phyloP scores from a whole-genome alignment of 2,113 vertebrate species.

The Protomyctophum bolini region DNA sequence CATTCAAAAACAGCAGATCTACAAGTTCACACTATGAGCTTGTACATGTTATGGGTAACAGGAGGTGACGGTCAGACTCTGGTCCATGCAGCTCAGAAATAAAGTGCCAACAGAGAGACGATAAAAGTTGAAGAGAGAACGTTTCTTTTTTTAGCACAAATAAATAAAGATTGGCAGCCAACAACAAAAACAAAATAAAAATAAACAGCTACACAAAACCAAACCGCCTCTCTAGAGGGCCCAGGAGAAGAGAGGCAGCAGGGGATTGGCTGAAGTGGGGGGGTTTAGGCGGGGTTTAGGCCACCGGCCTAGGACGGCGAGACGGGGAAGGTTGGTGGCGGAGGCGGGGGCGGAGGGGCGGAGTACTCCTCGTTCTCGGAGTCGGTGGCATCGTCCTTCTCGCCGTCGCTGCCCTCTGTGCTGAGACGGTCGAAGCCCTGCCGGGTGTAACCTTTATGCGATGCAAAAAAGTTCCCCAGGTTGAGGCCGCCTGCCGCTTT shows the following conservation, averaged over 20 bases:
- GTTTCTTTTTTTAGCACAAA: slow-evolving; percentile 56
- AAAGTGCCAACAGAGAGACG: too few species aligned
- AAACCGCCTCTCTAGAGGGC: slow-evolving; percentile 81
- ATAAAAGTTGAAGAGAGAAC: slow-evolving; percentile 40
- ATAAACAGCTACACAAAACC: slow-evolving; percentile 83
- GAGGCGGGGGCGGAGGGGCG: slow-evolving; percentile 69
- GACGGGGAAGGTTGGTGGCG: slow-evolving; percentile 26
- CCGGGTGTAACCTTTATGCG: slow-evolving; percentile 90
- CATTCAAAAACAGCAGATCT: too few species aligned
- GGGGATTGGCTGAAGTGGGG: neutral
- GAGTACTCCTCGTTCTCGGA: slow-evolving; percentile 93
- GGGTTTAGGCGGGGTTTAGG: neutral
- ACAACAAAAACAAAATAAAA: slow-evolving; percentile 85
- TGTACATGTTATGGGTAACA: too few species aligned
- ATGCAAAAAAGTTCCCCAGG: slow-evolving; percentile 94
- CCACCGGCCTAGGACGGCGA: slow-evolving; percentile 35
- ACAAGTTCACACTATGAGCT: too few species aligned
- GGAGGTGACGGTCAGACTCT: too few species aligned
- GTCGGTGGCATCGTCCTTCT: slow-evolving; percentile 91
- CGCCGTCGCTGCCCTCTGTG: slow-evolving; percentile 95
- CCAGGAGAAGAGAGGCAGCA: slow-evolving; percentile 73
- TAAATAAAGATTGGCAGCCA: slow-evolving; percentile 82
- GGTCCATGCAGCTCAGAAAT: too few species aligned
- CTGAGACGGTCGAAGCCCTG: slow-evolving; percentile 97
- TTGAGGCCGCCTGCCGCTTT: slow-evolving; percentile 88